Evolutionary conservation across 2,113 vertebrate species (phyloP).

Genomic region (Glaucomys volans): DNA sequence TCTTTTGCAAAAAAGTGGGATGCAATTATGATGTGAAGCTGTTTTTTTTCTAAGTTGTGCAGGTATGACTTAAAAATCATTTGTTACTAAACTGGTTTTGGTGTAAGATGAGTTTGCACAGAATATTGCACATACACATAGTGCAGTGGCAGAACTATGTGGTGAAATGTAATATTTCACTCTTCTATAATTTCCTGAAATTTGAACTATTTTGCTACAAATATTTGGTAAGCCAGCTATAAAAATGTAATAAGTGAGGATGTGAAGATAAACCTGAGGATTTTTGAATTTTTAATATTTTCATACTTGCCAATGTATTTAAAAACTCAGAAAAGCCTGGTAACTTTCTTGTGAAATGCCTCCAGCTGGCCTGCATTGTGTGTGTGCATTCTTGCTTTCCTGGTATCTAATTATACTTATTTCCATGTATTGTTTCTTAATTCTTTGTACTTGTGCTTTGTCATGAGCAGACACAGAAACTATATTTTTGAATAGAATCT

Average conservation of each 20-base stretch:
- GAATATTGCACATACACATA: too few relatives aligned
- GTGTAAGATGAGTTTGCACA: too few relatives aligned
- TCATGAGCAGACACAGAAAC: not conserved
- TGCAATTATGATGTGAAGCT: too few relatives aligned
- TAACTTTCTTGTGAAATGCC: not conserved
- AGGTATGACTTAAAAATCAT: too few relatives aligned
- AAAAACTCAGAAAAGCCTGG: not conserved
- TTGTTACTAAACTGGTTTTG: too few relatives aligned
- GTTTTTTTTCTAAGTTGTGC: too few relatives aligned
- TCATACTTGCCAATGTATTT: not conserved
- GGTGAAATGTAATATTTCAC: too few relatives aligned
- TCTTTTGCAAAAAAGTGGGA: too few relatives aligned
- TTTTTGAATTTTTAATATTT: not conserved
- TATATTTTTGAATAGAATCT: conserved; percentile 41
- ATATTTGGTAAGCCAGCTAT: not conserved
- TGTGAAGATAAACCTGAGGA: not conserved
- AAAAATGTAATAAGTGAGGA: not conserved
- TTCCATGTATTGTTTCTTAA: conserved; percentile 10
- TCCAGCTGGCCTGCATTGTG: not conserved
- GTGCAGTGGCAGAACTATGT: too few relatives aligned
- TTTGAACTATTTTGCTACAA: not conserved
- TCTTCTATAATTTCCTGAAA: not conserved
- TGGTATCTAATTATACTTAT: not conserved
- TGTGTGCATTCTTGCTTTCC: not conserved
- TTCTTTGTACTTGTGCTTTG: not conserved